These are phyloP conservation scores for Xiphophorus maculatus DNA, from an alignment of 2,113 vertebrate genomes.

Conservation along the genomic window DNA sequence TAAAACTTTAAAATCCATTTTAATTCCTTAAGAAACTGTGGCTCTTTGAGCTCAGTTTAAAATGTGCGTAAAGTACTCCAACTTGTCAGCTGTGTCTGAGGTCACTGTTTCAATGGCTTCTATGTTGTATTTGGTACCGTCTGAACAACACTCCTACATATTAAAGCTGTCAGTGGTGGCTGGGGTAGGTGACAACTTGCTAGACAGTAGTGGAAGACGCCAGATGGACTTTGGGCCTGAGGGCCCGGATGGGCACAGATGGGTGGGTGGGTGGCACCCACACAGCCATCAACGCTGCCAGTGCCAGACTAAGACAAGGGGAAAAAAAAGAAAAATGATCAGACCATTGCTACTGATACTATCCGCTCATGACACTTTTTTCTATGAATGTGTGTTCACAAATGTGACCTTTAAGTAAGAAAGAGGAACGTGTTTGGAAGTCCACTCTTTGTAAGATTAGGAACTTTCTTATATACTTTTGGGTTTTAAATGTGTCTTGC, in stretches of 20 bases:
- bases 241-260: constrained; percentile 73
- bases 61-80: not conserved
- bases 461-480: not conserved
- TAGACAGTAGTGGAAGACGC: constrained; percentile 73
- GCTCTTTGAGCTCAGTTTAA: not conserved
- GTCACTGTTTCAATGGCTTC: not conserved
- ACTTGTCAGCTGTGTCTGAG: not conserved
- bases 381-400: not conserved
- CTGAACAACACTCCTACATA: constrained; percentile 10
- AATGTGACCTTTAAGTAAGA: constrained; percentile 24
- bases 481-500: not conserved
- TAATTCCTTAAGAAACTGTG: not conserved
- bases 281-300: constrained; percentile 47
- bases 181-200: constrained; percentile 71
- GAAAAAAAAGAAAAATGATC: constrained; percentile 24
- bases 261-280: constrained; percentile 75
- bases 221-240: constrained; percentile 73
- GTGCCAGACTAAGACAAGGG: constrained; percentile 35
- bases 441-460: no score
- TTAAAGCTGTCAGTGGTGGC: constrained; percentile 20
- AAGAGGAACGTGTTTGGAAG: no score
- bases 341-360: constrained; percentile 36
- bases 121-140: constrained; percentile 2
- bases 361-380: constrained; percentile 28
- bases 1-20: not conserved